Base-by-base conservation (phyloP, 2,113 vertebrate species). In the Syngnathus scovelli region DNA sequence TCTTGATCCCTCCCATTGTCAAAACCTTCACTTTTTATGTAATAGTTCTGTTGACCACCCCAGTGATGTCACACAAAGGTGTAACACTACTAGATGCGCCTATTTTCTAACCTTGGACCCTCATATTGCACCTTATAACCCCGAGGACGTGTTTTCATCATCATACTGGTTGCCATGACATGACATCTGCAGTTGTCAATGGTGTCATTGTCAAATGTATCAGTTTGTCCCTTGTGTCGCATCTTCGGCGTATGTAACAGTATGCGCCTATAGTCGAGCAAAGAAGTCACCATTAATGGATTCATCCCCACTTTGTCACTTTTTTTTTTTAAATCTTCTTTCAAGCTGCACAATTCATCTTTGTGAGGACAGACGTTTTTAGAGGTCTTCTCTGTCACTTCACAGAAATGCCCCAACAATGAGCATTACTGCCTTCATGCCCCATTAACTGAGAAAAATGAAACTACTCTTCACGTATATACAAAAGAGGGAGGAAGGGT, bases 111-210 rank as follows among this genome's bases (percentile, higher is more conserved):
- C 78, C 77, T 81, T 84, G 83, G 87, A 78, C 75, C 80, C 52
- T 48, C 69, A 70, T 73, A 46, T 48, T 67, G 67, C 76, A 72
- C 75, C 81, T 76, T 27, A 69, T 75, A 79, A 83, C 77, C 70
- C 70, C 55, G 63, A 23, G 69, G 60, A 74, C 75, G 55, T 90
- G 87, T 84, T 88, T 90, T 67, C 72, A 71, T 78, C 81, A 83
- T 77, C 77, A 74, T 38, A 68, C 62, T 54, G 78, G 85, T 90
- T 79, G 87, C 78, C n/a, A n/a, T n/a, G n/a, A n/a, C 90, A 89
- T 90, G 88, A 90, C 89, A 91, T 91, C 90, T 91, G 91, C 78
- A 72, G 62, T 69, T 71, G 66, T 91, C 83, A 92, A 91, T 88
- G 83, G 81, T 61, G 67, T 82, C 87, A 87, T 90, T 91, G 87